phyloP scores from a whole-genome alignment of 1,140 invertebrate species.

The Hesperophylax magnus region DNA sequence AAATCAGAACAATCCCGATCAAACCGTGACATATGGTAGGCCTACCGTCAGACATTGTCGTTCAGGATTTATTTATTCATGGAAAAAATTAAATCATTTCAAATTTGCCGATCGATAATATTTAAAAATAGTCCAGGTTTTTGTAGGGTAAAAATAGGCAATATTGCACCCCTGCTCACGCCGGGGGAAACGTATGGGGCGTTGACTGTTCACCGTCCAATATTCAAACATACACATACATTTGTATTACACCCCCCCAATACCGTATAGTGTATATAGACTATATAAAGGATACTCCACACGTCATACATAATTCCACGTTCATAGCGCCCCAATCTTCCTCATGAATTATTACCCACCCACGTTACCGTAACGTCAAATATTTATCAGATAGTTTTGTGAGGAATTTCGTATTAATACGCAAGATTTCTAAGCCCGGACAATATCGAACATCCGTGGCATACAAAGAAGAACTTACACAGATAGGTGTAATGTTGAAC shows the following conservation, averaged over 20 bases:
- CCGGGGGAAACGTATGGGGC: conserved; percentile 35
- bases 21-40: too few relatives aligned
- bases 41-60: too few relatives aligned
- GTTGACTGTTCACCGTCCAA: conserved; percentile 19
- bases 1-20: too few relatives aligned
- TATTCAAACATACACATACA: conserved; percentile 11
- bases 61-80: too few relatives aligned
- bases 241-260: not conserved
- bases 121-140: not conserved
- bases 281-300: not conserved
- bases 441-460: not conserved
- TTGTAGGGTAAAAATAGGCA: not conserved
- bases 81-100: too few relatives aligned
- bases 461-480: too few relatives aligned
- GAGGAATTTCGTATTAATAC: conserved; percentile 22
- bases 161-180: conserved; percentile 35
- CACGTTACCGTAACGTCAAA: conserved; percentile 23
- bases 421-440: conserved; percentile 2
- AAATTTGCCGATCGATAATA: too few relatives aligned
- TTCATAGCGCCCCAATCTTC: conserved; percentile 29
- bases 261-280: not conserved
- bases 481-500: too few relatives aligned
- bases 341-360: conserved; percentile 34
- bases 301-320: conserved; percentile 34
- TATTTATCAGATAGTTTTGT: conserved; percentile 39